These are phyloP conservation scores for Tricholauxania praeusta DNA, from an alignment of 2,888 invertebrate species.

Conservation along the genomic window DNA sequence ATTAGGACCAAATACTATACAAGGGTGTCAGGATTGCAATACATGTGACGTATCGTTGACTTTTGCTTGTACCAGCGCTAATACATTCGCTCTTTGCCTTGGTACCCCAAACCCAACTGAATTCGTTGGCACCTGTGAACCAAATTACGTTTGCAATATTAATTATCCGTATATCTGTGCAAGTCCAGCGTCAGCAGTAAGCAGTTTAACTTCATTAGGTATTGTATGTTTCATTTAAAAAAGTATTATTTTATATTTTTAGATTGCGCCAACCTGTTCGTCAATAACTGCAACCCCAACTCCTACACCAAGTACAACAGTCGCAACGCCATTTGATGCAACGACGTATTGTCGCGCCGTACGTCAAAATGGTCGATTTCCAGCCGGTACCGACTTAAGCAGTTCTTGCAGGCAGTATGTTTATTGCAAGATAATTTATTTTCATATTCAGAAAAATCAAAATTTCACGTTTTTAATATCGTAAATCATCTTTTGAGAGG, in stretches of 20 bases:
- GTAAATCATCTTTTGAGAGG: too few relatives aligned
- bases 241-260: background rate
- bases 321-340: constrained; percentile 38
- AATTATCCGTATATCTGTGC: constrained; percentile 44
- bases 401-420: constrained; percentile 55
- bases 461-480: too few relatives aligned
- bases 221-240: background rate
- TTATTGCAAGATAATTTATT: too few relatives aligned
- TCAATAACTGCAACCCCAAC: constrained; percentile 47
- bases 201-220: background rate
- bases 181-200: constrained; percentile 36
- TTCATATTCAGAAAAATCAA: too few relatives aligned
- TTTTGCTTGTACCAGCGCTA: constrained; percentile 57
- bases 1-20: constrained; percentile 21
- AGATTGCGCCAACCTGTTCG: constrained; percentile 53
- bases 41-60: constrained; percentile 51
- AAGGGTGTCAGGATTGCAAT: constrained; percentile 56
- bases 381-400: constrained; percentile 50
- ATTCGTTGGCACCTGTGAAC: constrained; percentile 49
- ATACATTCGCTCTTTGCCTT: constrained; percentile 56
- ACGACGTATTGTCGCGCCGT: constrained; percentile 49
- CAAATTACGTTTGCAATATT: constrained; percentile 54
- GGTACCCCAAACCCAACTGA: constrained; percentile 49
- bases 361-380: constrained; percentile 45
- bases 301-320: constrained; percentile 33